These are phyloP conservation scores for Mercenaria mercenaria DNA, from an alignment of 1,140 invertebrate genomes.

Conservation along the genomic window DNA sequence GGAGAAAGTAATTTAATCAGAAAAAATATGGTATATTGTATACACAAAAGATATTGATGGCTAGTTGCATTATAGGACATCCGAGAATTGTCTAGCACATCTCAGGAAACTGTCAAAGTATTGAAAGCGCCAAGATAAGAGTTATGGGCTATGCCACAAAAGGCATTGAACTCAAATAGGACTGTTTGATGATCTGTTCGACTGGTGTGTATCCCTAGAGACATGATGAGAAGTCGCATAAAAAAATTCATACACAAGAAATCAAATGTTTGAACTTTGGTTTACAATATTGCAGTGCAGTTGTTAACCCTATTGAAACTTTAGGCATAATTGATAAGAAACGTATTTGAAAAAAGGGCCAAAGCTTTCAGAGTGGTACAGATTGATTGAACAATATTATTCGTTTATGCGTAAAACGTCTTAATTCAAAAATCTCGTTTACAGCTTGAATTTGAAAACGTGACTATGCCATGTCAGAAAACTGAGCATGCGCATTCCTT, in stretches of 20 bases:
- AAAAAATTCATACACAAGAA: not conserved
- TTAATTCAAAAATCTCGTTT: no score
- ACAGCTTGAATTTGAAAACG: no score
- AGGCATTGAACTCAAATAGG: not conserved
- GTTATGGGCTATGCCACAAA: conserved; percentile 19
- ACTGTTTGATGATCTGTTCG: not conserved
- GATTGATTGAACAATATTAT: no score
- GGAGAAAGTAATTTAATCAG: conserved; percentile 44
- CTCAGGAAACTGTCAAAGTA: conserved; percentile 42
- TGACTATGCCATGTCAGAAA: no score
- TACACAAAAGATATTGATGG: conserved; percentile 48
- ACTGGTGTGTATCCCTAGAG: not conserved
- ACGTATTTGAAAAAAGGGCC: no score
- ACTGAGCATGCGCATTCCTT: no score
- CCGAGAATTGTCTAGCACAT: conserved; percentile 18
- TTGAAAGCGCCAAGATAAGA: conserved; percentile 17
- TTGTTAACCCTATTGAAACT: no score
- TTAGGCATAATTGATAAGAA: no score
- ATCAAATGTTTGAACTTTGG: not conserved
- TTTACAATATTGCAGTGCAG: no score
- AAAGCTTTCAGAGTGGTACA: no score
- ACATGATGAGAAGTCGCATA: not conserved
- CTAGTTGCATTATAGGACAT: conserved; percentile 28
- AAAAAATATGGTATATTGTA: conserved; percentile 52
- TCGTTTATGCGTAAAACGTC: no score